Evolutionary conservation across 2,797 vertebrate species (phyloP), one percentile per base, ranked within the genome.

Genomic region (Tinamus major): DNA sequence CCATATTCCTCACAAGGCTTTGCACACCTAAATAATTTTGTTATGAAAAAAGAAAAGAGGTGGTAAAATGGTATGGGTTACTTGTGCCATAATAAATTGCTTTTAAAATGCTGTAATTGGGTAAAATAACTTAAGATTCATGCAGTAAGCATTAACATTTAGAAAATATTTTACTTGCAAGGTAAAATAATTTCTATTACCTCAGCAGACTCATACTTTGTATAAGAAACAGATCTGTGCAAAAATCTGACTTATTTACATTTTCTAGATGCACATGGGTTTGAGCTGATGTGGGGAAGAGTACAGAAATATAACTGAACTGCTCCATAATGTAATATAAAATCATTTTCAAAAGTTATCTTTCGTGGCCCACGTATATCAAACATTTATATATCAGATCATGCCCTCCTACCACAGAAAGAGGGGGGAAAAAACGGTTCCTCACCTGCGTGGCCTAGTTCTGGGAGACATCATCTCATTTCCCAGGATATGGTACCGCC

Each of bases 381-480:
- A 55, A 79, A 58, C 31, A 35, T 3, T 62, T 11, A 23, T 5
- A 59, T 9, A 48, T 15, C 2, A 4, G 75, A 46, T 13, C 1
- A 15, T 0, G 3, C 27, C 41, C 24, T 77, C 46, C 56, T 67
- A 37, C 33, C 67, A 76, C 46, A 65, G 29, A 27, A 74, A 78
- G 33, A 53, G 53, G 53, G 53, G 29, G 35, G 4, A 27, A 41
- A 39, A 44, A 44, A 18, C 16, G 16, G 13, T 29, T 35, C 13
- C 97, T 97, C 97, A 99, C 99, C 99, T 99, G 97, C 99, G 99
- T 29, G 99, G 99, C 85, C 98, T 98, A 17, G 99, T 99, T 95
- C 99, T 98, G 92, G 99, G 98, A 71, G 99, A 99, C 99, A 99
- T 99, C 99, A 99, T 99, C 97, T 99, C 99, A 53, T 99, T 99